Evolutionary conservation across 2,888 invertebrate genomes (phyloP).

Genomic region (Limnephilus marmoratus): DNA sequence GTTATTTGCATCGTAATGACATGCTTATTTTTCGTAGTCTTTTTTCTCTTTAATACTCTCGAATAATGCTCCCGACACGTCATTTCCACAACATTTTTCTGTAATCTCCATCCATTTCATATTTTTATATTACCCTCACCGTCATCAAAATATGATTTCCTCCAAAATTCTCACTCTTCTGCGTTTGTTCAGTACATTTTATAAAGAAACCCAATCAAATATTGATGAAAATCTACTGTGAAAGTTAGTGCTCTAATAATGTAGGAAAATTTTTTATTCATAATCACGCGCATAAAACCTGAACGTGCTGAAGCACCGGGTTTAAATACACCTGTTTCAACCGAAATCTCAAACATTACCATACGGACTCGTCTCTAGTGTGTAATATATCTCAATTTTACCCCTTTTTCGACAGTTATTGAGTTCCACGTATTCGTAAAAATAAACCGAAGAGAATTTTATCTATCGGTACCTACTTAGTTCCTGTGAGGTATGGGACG

Average conservation of each 20-base stretch:
- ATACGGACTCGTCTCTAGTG: background rate
- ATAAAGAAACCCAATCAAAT: background rate
- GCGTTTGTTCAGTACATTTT: background rate
- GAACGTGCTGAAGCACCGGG: background rate
- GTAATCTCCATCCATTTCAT: background rate
- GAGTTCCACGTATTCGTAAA: background rate
- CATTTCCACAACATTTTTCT: background rate
- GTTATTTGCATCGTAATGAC: background rate
- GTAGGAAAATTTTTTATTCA: background rate
- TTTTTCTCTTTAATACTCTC: background rate
- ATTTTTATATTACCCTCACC: background rate
- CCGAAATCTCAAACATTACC: background rate
- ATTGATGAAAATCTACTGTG: background rate
- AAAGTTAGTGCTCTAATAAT: background rate
- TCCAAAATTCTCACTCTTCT: background rate
- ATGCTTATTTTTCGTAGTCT: background rate
- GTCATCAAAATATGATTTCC: background rate
- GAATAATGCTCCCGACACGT: background rate
- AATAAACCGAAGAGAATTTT: background rate
- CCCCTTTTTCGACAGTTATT: background rate
- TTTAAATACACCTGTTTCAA: background rate
- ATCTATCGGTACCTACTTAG: background rate
- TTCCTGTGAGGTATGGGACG: background rate
- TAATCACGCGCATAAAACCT: background rate
- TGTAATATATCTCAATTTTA: background rate